These are phyloP conservation scores for Carettochelys insculpta DNA, from an alignment of 2,113 vertebrate genomes.

Conservation along the genomic window DNA sequence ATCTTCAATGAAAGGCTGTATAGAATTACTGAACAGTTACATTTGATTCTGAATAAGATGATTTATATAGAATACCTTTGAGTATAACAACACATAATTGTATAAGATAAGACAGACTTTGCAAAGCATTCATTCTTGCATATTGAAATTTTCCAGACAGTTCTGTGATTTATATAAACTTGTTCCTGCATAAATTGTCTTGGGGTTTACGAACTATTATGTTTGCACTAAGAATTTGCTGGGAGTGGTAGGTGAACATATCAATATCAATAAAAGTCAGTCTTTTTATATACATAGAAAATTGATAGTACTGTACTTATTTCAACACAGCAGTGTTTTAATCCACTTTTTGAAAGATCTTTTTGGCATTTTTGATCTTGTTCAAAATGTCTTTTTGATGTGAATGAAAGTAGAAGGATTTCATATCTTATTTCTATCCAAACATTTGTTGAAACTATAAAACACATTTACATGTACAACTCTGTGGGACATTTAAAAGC, in stretches of 20 bases:
- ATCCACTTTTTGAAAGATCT: constrained; percentile 64
- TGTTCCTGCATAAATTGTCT: constrained; percentile 72
- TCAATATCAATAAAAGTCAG: constrained; percentile 58
- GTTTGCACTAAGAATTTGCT: constrained; percentile 83
- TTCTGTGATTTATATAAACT: constrained; percentile 73
- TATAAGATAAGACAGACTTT: constrained; percentile 66
- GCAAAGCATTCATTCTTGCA: constrained; percentile 56
- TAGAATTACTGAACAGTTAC: constrained; percentile 69
- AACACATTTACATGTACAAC: constrained; percentile 46
- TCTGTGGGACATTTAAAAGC: constrained; percentile 44
- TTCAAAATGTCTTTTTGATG: constrained; percentile 63
- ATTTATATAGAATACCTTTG: constrained; percentile 71
- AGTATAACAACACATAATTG: constrained; percentile 51
- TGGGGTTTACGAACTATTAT: constrained; percentile 72
- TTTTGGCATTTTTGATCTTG: constrained; percentile 74
- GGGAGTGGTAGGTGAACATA: constrained; percentile 72
- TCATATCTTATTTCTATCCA: constrained; percentile 70
- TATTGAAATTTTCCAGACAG: constrained; percentile 71
- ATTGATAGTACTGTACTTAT: constrained; percentile 65
- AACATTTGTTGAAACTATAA: constrained; percentile 62
- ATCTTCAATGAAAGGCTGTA: constrained; percentile 66
- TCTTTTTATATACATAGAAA: constrained; percentile 75
- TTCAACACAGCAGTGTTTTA: constrained; percentile 69
- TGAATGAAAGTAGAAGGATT: constrained; percentile 65
- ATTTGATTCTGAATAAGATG: constrained; percentile 66